Evolutionary conservation across 2,888 invertebrate genomes (phyloP).

Genomic region (Cantharis flavilabris): DNA sequence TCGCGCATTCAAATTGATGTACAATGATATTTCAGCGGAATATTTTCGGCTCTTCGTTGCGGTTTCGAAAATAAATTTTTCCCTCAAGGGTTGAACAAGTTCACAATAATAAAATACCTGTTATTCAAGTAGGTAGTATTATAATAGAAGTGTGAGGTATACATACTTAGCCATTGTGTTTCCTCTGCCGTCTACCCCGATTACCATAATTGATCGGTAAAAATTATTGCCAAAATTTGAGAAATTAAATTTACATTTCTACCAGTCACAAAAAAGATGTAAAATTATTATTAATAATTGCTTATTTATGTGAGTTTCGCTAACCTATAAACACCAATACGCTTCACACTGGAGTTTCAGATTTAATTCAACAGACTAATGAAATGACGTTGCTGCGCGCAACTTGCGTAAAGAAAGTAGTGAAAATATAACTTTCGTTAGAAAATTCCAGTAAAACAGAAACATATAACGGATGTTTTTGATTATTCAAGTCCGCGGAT

Average conservation of each 20-base stretch:
- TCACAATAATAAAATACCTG: neutral
- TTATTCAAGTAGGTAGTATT: neutral
- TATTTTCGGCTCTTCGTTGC: too few species aligned
- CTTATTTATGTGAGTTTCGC: conserved; percentile 22
- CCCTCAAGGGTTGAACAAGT: neutral
- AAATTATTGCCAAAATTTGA: neutral
- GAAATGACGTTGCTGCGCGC: conserved; percentile 7
- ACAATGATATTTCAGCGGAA: too few species aligned
- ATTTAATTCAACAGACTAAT: conserved; percentile 8
- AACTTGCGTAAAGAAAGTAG: conserved; percentile 20
- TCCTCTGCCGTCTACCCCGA: neutral
- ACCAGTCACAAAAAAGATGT: neutral
- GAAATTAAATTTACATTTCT: neutral
- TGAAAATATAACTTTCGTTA: conserved; percentile 5
- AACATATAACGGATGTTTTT: neutral
- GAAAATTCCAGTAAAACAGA: neutral
- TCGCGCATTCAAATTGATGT: too few species aligned
- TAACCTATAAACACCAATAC: conserved; percentile 30
- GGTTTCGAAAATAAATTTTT: neutral
- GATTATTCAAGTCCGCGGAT: neutral
- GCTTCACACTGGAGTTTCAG: conserved; percentile 2
- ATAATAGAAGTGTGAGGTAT: neutral
- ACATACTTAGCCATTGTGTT: neutral
- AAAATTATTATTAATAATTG: conserved; percentile 17
- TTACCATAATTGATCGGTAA: neutral